These are phyloP conservation scores for Thysanoteuthis rhombus DNA, from an alignment of 2,888 invertebrate genomes.

Conservation along the genomic window DNA sequence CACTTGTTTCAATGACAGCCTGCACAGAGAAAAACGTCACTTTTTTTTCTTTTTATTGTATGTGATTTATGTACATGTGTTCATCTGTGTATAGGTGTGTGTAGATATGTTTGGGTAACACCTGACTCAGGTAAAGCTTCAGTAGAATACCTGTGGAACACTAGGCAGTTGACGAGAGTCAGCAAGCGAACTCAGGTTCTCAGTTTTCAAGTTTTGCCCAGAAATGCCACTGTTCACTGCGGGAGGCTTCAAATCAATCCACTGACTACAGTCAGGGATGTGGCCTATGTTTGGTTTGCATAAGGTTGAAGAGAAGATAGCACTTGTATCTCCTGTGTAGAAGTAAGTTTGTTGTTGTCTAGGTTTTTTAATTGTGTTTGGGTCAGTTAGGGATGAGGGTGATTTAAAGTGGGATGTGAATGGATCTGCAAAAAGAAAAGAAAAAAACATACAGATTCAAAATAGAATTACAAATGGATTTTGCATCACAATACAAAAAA, in stretches of 20 bases:
- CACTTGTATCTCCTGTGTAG: not conserved
- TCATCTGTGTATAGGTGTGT: not conserved
- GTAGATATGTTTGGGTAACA: not conserved
- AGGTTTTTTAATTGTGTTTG: not conserved
- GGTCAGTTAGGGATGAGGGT: not conserved
- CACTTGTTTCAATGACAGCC: not conserved
- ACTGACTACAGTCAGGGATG: not conserved
- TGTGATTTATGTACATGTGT: not conserved
- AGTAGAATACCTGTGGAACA: not conserved
- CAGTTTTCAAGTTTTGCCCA: not conserved
- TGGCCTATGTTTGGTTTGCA: not conserved
- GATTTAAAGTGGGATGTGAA: not conserved
- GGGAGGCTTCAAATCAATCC: not conserved
- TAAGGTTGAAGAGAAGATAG: not conserved
- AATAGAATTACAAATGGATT: not conserved
- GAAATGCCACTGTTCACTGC: not conserved
- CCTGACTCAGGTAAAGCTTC: not conserved
- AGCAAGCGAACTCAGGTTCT: not conserved
- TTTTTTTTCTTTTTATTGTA: not conserved
- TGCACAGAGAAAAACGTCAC: not conserved
- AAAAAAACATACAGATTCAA: not conserved
- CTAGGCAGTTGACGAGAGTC: not conserved
- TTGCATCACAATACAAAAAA: not conserved
- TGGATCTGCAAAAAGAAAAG: not conserved
- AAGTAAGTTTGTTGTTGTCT: conserved; percentile 12